These are phyloP conservation scores for Paedocypris micromegethes DNA, from an alignment of 2,797 vertebrate genomes.

Conservation along the genomic window DNA sequence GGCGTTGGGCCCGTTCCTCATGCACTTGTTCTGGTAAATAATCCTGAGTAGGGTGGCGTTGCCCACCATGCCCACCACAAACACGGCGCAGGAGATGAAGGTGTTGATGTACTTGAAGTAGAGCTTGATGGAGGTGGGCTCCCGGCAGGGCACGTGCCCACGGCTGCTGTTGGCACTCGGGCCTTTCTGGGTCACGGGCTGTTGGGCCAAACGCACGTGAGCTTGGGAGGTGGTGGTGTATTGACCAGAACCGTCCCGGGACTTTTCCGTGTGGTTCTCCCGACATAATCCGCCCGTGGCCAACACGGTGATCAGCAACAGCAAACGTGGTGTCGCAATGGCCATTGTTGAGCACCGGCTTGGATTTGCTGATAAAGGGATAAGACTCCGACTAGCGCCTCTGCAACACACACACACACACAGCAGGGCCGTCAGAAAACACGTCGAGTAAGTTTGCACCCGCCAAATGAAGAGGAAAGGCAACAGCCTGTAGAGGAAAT, in stretches of 20 bases:
- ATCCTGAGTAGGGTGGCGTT: constrained; percentile 94
- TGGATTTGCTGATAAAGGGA: constrained; percentile 57
- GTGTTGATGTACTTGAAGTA: constrained; percentile 95
- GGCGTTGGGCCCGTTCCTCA: constrained; percentile 97
- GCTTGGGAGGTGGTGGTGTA: constrained; percentile 51
- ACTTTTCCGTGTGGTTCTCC: constrained; percentile 65
- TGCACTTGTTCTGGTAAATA: constrained; percentile 98
- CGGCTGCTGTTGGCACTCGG: constrained; percentile 41
- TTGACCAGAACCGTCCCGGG: constrained; percentile 28
- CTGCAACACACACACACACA: constrained; percentile 42
- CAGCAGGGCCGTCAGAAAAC: constrained; percentile 10
- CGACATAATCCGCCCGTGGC: constrained; percentile 71
- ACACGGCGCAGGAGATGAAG: constrained; percentile 82
- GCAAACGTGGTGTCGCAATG: constrained; percentile 59
- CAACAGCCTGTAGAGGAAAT: constrained; percentile 28
- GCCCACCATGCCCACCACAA: constrained; percentile 91
- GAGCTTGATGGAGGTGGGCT: constrained; percentile 63
- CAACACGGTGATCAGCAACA: constrained; percentile 71
- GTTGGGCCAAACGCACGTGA: neutral
- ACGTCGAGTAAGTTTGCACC: constrained; percentile 10
- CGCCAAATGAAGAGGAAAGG: neutral
- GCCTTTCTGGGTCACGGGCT: neutral
- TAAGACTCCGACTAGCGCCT: constrained; percentile 43
- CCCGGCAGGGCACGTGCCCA: constrained; percentile 59
- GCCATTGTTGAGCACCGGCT: constrained; percentile 71